Conservation (phyloP, 2,797 vertebrate genomes). For the Pipistrellus kuhlii region DNA sequence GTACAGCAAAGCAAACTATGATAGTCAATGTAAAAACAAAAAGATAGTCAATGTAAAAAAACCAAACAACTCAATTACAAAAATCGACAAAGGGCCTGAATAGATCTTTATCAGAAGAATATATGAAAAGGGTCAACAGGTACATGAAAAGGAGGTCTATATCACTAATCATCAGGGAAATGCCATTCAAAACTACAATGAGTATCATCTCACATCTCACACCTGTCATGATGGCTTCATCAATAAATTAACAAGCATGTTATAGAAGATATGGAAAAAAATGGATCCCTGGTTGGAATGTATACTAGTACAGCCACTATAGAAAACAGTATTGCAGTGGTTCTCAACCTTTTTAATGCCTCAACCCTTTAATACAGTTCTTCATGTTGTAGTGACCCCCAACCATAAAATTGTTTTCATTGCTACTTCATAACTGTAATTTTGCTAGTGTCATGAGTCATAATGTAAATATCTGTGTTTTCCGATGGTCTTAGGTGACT, state of each 20-base stretch:
- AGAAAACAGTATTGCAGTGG: not conserved
- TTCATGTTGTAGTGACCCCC: no score
- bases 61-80: not conserved
- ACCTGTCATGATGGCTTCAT: not conserved
- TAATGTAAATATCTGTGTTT: no score
- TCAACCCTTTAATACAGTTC: no score
- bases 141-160: not conserved
- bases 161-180: not conserved
- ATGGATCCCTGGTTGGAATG: not conserved
- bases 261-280: not conserved
- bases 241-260: not conserved
- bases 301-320: not conserved
- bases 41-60: not conserved
- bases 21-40: not conserved
- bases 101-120: not conserved
- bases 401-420: no score
- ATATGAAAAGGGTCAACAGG: not conserved
- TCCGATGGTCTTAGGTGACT: no score
- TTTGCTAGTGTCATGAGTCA: no score
- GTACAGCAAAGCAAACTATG: not conserved
- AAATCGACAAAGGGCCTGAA: not conserved
- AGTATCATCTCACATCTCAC: not conserved
- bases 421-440: no score
- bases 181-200: not conserved
- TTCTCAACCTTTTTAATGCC: no score